These are phyloP conservation scores for Hippocampus zosterae DNA, from an alignment of 2,113 vertebrate species.

Conservation along the genomic window DNA sequence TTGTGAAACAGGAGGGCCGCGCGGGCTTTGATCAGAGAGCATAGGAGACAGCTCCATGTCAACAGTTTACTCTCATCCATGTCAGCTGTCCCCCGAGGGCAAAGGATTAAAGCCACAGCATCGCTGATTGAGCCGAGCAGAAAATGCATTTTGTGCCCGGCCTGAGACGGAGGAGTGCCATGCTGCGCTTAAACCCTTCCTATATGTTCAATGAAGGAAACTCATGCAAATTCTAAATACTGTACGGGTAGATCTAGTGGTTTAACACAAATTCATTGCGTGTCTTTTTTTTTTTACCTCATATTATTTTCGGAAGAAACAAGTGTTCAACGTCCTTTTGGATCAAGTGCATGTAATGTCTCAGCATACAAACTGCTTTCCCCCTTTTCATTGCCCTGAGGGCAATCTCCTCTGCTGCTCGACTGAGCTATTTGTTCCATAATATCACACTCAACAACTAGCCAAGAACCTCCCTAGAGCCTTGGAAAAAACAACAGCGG, in stretches of 20 bases:
- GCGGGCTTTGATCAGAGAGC: constrained; percentile 68
- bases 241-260: constrained; percentile 9
- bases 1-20: constrained; percentile 63
- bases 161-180: constrained; percentile 35
- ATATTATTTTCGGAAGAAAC: neutral
- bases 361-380: constrained; percentile 42
- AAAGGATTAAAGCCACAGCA: constrained; percentile 68
- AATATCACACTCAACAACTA: constrained; percentile 68
- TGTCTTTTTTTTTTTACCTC: constrained; percentile 5
- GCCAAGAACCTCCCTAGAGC: constrained; percentile 57
- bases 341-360: constrained; percentile 38
- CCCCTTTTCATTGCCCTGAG: constrained; percentile 51
- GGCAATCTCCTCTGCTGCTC: constrained; percentile 60
- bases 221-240: constrained; percentile 10
- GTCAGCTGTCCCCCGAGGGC: constrained; percentile 66
- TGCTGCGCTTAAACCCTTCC: constrained; percentile 16
- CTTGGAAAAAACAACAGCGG: constrained; percentile 44
- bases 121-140: constrained; percentile 56
- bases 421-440: constrained; percentile 63
- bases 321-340: constrained; percentile 32
- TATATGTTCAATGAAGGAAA: constrained; percentile 19
- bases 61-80: constrained; percentile 73
- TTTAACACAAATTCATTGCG: constrained; percentile 8
- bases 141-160: constrained; percentile 46
- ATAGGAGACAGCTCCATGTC: constrained; percentile 70